Conservation (phyloP, 2,797 vertebrate genomes). For the Arnoldichthys spilopterus region DNA sequence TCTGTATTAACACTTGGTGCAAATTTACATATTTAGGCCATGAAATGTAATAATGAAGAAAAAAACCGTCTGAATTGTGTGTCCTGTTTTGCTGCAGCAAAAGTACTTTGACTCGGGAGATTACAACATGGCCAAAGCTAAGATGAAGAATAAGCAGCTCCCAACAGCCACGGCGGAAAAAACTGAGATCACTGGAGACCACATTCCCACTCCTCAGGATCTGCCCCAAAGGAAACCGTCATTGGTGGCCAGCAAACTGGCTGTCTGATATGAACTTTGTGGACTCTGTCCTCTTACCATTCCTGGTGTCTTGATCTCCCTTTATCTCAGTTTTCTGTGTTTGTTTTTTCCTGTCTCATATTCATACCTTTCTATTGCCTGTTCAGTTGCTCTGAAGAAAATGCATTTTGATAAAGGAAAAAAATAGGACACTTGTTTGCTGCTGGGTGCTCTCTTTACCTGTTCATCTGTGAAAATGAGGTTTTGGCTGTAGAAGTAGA, state of each 20-base stretch:
- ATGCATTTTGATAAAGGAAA: conserved; percentile 74
- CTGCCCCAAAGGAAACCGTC: conserved; percentile 96
- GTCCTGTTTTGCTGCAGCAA: conserved; percentile 78
- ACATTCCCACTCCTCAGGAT: conserved; percentile 98
- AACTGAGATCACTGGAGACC: conserved; percentile 94
- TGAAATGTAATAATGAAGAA: too few species aligned
- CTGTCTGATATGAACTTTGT: conserved; percentile 85
- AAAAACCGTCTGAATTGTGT: too few species aligned
- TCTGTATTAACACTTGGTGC: neutral
- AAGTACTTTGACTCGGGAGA: conserved; percentile 99
- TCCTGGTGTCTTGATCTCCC: conserved; percentile 60
- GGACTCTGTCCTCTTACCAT: conserved; percentile 70
- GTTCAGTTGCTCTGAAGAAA: conserved; percentile 70
- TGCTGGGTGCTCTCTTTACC: conserved; percentile 67
- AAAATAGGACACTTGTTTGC: conserved; percentile 72
- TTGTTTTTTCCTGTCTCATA: conserved; percentile 24
- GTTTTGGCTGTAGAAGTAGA: conserved; percentile 41
- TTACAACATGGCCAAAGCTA: conserved; percentile 99
- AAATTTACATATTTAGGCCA: neutral
- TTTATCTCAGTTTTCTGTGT: conserved; percentile 58
- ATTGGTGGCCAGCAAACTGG: conserved; percentile 95
- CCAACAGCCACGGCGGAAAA: conserved; percentile 89
- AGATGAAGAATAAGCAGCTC: conserved; percentile 97
- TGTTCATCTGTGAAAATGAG: conserved; percentile 23
- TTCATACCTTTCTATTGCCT: conserved; percentile 61